These are phyloP conservation scores for Cataglyphis rosenhaueri DNA, from an alignment of 2,888 invertebrate species.

Conservation along the genomic window DNA sequence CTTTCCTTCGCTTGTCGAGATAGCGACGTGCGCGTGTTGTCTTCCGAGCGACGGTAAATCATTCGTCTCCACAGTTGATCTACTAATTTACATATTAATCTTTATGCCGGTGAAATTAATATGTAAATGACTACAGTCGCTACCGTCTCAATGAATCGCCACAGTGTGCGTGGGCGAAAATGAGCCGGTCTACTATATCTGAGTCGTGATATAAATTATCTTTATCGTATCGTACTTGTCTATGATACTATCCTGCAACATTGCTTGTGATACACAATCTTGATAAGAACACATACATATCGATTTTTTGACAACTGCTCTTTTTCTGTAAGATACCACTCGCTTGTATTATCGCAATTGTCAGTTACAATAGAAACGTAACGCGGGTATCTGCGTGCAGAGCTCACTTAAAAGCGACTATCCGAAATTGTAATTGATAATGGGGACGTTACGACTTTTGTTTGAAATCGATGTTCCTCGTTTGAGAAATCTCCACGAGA, in stretches of 20 bases:
- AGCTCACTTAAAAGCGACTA: neutral
- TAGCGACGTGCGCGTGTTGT: neutral
- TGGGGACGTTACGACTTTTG: neutral
- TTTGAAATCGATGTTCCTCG: constrained; percentile 34
- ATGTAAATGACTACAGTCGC: constrained; percentile 35
- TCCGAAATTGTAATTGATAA: constrained; percentile 8
- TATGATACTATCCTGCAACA: neutral
- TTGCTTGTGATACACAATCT: constrained; percentile 10
- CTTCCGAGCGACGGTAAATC: constrained; percentile 6
- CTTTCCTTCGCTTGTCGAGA: constrained; percentile 25
- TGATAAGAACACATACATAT: constrained; percentile 13
- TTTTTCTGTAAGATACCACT: neutral
- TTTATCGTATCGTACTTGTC: constrained; percentile 6
- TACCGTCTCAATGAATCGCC: constrained; percentile 26
- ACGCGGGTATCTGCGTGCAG: constrained; percentile 11
- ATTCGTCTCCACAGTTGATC: constrained; percentile 2
- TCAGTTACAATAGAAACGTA: constrained; percentile 16
- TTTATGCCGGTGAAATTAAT: constrained; percentile 41
- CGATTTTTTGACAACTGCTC: neutral
- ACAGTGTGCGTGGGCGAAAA: neutral
- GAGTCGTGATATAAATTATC: constrained; percentile 20
- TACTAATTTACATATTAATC: constrained; percentile 50
- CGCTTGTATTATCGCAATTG: neutral
- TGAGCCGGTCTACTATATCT: constrained; percentile 1
- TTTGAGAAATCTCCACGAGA: constrained; percentile 24